Evolutionary conservation across 1,140 invertebrate genomes (phyloP), one percentile per base, ranked within the genome.

Genomic region (Muscidifurax raptorellus): DNA sequence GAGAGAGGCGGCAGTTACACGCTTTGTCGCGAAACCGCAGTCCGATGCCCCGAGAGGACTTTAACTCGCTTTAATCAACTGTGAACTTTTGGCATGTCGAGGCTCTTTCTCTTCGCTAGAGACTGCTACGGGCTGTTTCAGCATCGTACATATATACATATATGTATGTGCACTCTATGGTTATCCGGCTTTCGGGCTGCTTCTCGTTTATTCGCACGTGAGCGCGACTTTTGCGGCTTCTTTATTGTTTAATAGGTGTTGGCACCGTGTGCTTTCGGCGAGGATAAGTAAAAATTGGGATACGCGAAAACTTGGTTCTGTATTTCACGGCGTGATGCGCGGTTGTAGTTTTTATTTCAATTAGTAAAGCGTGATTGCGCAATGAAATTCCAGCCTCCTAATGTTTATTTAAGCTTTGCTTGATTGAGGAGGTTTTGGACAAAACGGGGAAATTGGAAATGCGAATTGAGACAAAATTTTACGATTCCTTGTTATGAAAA

Each of bases 51-150:
- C 64, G 59, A n/a, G 59, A 77, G 27, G 82, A 52, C 64, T 71
- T 83, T 78, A 78, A 83, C 66, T 83, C 27, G 28, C 40, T 71
- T 83, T 83, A 83, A 78, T 78, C 66, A 83, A 78, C 27, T 66
- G 40, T 78, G 67, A 83, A 78, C 75, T 83, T 83, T 78, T 22
- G 30, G 18, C 44, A 71, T 83, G 3, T 77, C 47, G 3, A 83
- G 72, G 28, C 47, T 59, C 40, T 66, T 22, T 75, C 52, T 69
- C 66, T 69, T 69, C 13, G 44, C 52, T 18, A 7, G 6, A 18
- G 15, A 22, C 15, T n/a, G n/a, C 22, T 52, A 22, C 47, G 47
- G 13, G 47, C 47, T 52, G 47, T 52, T 52, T 52, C 47, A 52
- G 5, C 47, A 1, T 13, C 5, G 1, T 18, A 13, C 18, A 13